phyloP scores from a whole-genome alignment of 37 sponge, comb jelly and placozoan species.

The Dysidea cf. avara region DNA sequence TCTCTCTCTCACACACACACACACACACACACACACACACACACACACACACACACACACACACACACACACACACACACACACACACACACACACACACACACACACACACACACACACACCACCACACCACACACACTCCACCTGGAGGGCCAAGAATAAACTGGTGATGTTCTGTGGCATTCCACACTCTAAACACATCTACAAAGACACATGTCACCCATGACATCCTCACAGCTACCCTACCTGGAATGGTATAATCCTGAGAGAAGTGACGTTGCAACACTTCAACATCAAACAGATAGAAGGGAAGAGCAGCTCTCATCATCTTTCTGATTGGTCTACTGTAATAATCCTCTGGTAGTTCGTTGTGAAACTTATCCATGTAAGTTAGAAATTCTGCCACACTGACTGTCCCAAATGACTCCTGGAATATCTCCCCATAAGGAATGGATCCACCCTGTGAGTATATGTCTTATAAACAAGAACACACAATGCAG shows the following conservation, averaged over 20 bases:
- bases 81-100: constrained; percentile 1
- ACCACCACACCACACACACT: neutral
- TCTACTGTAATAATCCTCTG: neutral
- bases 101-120: neutral
- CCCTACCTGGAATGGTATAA: constrained; percentile 3
- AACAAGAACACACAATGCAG: no score
- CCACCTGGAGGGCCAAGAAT: neutral
- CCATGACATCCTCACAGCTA: constrained; percentile 12
- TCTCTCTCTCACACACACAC: constrained; percentile 14
- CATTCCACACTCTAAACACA: constrained; percentile 39
- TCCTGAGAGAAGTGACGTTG: constrained; percentile 21
- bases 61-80: constrained; percentile 15
- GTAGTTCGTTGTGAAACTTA: neutral
- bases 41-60: constrained; percentile 12
- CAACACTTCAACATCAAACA: constrained; percentile 38
- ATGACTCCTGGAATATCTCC: constrained; percentile 37
- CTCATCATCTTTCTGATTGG: no score
- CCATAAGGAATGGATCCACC: constrained; percentile 51
- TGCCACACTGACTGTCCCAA: constrained; percentile 21
- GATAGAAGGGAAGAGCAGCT: no score
- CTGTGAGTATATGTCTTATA: no score
- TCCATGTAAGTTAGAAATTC: constrained; percentile 46
- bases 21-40: constrained; percentile 24
- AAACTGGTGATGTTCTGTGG: constrained; percentile 26
- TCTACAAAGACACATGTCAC: neutral